A percentile compares a stretch with the other conserved stretches of the same genome.
Conservation (phyloP, 2,797 vertebrate genomes). For the Acrossocheilus fasciatus region DNA sequence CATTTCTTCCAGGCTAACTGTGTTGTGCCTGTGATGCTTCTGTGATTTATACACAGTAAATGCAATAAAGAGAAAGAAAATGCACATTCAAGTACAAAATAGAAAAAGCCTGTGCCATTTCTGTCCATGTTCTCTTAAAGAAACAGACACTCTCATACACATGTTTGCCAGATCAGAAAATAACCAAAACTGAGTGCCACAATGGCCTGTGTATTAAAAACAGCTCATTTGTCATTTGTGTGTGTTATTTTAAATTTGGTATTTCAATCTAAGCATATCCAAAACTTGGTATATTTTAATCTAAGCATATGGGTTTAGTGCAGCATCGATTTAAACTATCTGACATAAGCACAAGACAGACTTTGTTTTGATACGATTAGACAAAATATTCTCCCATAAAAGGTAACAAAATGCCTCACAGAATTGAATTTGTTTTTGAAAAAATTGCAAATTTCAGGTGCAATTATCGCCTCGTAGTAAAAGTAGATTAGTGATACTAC, state of each 20-base stretch:
- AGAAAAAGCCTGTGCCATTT: not conserved
- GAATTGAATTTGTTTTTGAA: not conserved
- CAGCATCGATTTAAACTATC: not conserved
- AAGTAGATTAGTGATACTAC: not conserved
- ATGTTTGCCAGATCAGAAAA: not conserved
- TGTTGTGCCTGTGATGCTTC: conserved; percentile 26
- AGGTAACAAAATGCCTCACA: not conserved
- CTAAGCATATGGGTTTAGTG: not conserved
- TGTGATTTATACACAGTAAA: conserved; percentile 34
- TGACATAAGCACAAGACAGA: not conserved
- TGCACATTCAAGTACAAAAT: not conserved
- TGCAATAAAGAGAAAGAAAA: conserved; percentile 25
- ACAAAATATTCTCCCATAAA: not conserved
- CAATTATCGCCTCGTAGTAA: not conserved
- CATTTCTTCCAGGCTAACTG: conserved; percentile 30
- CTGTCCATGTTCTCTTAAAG: not conserved
- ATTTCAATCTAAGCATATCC: not conserved
- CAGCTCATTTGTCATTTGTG: not conserved
- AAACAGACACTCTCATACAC: not conserved
- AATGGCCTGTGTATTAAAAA: not conserved
- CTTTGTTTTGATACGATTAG: not conserved
- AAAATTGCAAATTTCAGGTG: not conserved
- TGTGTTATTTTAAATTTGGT: not conserved
- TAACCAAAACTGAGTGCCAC: not conserved
- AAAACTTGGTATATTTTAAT: not conserved